Evolutionary conservation across 2,113 vertebrate species (phyloP), one percentile per base, ranked within the genome.

Genomic region (Cavia porcellus): DNA sequence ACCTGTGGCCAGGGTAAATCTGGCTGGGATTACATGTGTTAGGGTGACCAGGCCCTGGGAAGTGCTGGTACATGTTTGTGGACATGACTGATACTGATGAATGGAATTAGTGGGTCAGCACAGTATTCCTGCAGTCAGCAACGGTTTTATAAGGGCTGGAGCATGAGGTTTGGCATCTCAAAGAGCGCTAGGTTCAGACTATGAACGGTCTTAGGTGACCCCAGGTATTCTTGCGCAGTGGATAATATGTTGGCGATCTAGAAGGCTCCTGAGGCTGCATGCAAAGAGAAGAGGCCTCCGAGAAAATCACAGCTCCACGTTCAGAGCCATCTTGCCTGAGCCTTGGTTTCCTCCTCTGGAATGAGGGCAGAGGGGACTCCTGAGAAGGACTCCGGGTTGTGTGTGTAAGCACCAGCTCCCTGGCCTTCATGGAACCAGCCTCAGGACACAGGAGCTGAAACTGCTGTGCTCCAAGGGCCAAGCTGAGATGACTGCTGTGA

Each of bases 31-130:
- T 5, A 24, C 8, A 2, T 17, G 14, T 0, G 1, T 66, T 57
- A 13, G 19, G 35, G 19, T 15, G n/a, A 35, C 45, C 42, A 15
- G 0, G 0, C 20, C 38, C 52, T 3, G 61, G 38, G 82, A 45
- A 20, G 35, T 2, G 25, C 61, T 3, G 22, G 9, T 1, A 2
- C 38, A 13, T 4, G 15, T 75, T 11, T 61, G 32, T 12, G 38
- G 3, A 7, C 25, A 2, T 14, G 12, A 7, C 86, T 3, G 8
- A 42, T 0, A 13, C 35, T 6, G 15, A 50, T 4, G 81, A 9
- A 10, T 7, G 3, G 0, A 24, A 24, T 47, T 4, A 1, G 28
- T 4, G 0, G 9, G 7, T 59, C 35, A 0, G 5, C 10, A 19
- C 24, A 7, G 25, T 7, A 2, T 32, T 72, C 42, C 19, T 30